Base-by-base conservation (phyloP, 2,888 invertebrate genomes). In the Dioctria linearis region DNA sequence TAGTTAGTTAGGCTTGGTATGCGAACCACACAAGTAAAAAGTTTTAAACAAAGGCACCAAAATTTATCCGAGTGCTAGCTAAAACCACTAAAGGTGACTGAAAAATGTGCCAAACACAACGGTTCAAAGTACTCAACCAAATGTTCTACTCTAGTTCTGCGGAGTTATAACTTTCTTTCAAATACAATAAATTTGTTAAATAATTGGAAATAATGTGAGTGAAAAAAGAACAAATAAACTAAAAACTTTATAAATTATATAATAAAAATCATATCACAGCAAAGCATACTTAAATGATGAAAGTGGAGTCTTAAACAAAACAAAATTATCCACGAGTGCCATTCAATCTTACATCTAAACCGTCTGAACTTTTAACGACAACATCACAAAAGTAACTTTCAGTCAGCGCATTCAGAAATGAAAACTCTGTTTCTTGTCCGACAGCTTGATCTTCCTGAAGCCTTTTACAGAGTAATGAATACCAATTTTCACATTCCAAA, bases 361-460 rank as follows among this genome's bases (percentile, higher is more conserved):
- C 86, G 80, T 86, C 85, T 9, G 85, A 85, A 82, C 88, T 87
- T 83, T 86, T 88, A 2, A 88, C 86, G 59, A 86, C 80, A 61
- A 88, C 87, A 88, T 93, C 93, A 81, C 91, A 91, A 85, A 93
- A 93, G 86, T 91, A 93, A 0, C 92, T 92, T 83, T 93, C 92
- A 83, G 92, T 91, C 75, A 93, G 88, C 51, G 93, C 93, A 79
- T 92, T 90, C n/a, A 91, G 87, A 82, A 93, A 90, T n/a, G 91
- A 91, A 86, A 92, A 93, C 6, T 92, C 91, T 59, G 90, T 89
- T 84, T 91, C 91, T 81, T 89, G 87, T 2, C 89, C 88, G 59
- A 88, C 90, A 2, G 88, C 87, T 78, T 90, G 88, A 65, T 90
- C 88, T 61, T 90, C 90, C 81, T 87, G 87, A 63, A 93, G 88